These are phyloP conservation scores for Fabriciana adippe DNA, from an alignment of 2,888 invertebrate genomes.

Conservation along the genomic window DNA sequence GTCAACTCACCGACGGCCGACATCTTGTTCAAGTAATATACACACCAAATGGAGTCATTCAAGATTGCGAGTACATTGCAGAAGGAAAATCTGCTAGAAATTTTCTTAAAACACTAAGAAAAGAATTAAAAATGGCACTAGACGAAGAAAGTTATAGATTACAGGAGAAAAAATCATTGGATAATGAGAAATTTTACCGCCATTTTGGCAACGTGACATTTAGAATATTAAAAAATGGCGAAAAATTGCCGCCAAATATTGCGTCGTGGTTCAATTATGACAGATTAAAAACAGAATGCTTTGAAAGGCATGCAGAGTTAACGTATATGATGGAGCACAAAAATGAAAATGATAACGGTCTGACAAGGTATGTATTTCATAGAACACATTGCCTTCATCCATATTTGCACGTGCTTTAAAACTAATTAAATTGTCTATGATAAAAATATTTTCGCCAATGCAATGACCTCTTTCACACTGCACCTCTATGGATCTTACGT, in stretches of 20 bases:
- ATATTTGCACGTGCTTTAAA: slow-evolving; percentile 17
- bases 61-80: slow-evolving; percentile 86
- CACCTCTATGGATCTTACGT: slow-evolving; percentile 24
- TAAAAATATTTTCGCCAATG: slow-evolving; percentile 19
- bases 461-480: slow-evolving; percentile 44
- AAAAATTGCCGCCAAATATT: slow-evolving; percentile 73
- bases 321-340: slow-evolving; percentile 65
- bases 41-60: slow-evolving; percentile 80
- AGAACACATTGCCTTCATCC: background rate
- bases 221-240: slow-evolving; percentile 73
- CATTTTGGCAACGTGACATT: slow-evolving; percentile 81
- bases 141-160: slow-evolving; percentile 66
- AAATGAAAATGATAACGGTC: slow-evolving; percentile 54
- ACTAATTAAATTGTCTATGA: slow-evolving; percentile 5
- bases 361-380: slow-evolving; percentile 60
- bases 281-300: slow-evolving; percentile 81
- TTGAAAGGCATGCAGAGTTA: slow-evolving; percentile 66
- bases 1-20: slow-evolving; percentile 86
- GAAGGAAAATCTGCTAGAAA: slow-evolving; percentile 78
- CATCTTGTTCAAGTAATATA: slow-evolving; percentile 87
- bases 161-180: slow-evolving; percentile 51
- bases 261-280: slow-evolving; percentile 83
- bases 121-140: slow-evolving; percentile 77
- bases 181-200: slow-evolving; percentile 65
- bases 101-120: slow-evolving; percentile 82